phyloP scores from a whole-genome alignment of 2,888 invertebrate genomes.

The Megalurothrips usitatus region DNA sequence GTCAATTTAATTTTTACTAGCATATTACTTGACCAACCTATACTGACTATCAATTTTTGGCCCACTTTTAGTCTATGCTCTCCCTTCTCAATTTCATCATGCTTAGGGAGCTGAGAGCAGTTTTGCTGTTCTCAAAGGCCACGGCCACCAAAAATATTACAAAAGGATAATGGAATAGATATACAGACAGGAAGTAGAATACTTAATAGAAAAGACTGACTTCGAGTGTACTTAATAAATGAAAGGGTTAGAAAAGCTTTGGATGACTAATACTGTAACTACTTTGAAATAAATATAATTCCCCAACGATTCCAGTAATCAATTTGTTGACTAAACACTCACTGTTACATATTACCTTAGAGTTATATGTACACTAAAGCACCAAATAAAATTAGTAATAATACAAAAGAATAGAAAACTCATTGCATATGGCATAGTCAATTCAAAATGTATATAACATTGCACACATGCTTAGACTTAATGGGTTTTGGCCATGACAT shows the following conservation, averaged over 20 bases:
- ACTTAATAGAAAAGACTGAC: not conserved
- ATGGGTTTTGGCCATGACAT: not conserved
- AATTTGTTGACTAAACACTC: conserved; percentile 8
- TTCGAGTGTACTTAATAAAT: not conserved
- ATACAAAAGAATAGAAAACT: not conserved
- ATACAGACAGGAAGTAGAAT: not conserved
- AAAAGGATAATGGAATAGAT: not conserved
- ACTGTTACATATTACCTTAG: not conserved
- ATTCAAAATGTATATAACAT: not conserved
- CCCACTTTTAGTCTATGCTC: too few relatives aligned
- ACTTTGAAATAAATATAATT: not conserved
- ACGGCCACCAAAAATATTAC: not conserved
- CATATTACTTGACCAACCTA: too few relatives aligned
- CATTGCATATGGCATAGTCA: not conserved
- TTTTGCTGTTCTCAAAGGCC: too few relatives aligned
- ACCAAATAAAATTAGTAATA: not conserved
- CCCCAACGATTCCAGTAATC: not conserved
- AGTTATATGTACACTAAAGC: not conserved
- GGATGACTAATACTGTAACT: not conserved
- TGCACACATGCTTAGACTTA: not conserved
- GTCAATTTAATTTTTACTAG: too few relatives aligned
- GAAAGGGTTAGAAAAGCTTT: not conserved
- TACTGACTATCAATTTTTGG: too few relatives aligned
- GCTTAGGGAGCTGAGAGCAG: too few relatives aligned
- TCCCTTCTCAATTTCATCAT: too few relatives aligned